Evolutionary conservation across 2,888 invertebrate species (phyloP).

Genomic region (Clusia tigrina): DNA sequence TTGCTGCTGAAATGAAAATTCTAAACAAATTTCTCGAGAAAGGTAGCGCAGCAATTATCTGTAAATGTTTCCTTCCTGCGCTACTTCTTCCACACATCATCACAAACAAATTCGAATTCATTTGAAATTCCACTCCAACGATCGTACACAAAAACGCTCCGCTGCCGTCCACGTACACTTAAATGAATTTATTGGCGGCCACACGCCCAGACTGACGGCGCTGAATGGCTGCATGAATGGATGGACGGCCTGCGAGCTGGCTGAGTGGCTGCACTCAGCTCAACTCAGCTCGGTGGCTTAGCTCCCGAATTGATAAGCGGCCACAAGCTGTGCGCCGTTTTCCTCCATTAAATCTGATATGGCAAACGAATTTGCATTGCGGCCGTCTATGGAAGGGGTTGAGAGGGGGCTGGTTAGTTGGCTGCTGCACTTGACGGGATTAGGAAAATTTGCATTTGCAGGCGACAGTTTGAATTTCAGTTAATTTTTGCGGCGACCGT

Average conservation of each 20-base stretch:
- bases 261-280: neutral
- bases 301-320: neutral
- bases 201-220: slow-evolving; percentile 43
- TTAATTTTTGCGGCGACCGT: neutral
- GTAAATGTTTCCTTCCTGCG: slow-evolving; percentile 54
- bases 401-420: neutral
- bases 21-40: slow-evolving; percentile 3
- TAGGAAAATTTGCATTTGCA: neutral
- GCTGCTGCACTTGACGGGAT: neutral
- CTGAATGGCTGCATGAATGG: slow-evolving; percentile 38
- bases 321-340: slow-evolving; percentile 50
- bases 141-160: neutral
- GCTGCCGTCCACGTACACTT: neutral
- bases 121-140: slow-evolving; percentile 28
- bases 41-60: slow-evolving; percentile 20
- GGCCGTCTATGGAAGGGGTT: neutral
- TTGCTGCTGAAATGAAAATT: too few species aligned
- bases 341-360: slow-evolving; percentile 30
- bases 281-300: neutral
- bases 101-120: slow-evolving; percentile 36
- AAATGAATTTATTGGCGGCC: slow-evolving; percentile 27
- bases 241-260: too few species aligned
- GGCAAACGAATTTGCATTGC: slow-evolving; percentile 7
- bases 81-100: slow-evolving; percentile 22
- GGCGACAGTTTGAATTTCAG: neutral